phyloP scores from a whole-genome alignment of 1,140 invertebrate species.

The Samia ricini region DNA sequence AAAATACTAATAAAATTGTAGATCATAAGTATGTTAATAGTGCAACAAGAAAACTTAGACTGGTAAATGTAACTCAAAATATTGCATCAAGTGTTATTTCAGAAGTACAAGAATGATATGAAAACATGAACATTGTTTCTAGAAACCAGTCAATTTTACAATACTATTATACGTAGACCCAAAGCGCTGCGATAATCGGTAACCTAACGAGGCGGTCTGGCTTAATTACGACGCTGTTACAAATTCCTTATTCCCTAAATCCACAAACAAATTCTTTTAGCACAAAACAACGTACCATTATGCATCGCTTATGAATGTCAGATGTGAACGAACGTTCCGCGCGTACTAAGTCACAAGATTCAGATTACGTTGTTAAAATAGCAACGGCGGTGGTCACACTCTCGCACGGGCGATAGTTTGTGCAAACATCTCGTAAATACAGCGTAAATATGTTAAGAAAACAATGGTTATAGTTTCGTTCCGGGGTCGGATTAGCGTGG shows the following conservation, averaged over 20 bases:
- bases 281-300: constrained; percentile 38
- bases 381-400: constrained; percentile 40
- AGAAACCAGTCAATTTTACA: constrained; percentile 30
- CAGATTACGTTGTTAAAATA: constrained; percentile 54
- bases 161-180: constrained; percentile 40
- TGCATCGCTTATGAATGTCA: constrained; percentile 31
- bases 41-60: too few relatives aligned
- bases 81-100: constrained; percentile 5
- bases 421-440: constrained; percentile 47
- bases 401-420: constrained; percentile 43
- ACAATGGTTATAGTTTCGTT: constrained; percentile 65
- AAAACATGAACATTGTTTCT: background rate
- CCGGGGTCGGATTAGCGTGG: constrained; percentile 62
- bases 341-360: constrained; percentile 37
- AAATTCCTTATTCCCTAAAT: constrained; percentile 23
- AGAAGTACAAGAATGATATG: constrained; percentile 37
- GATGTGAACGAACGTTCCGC: constrained; percentile 26
- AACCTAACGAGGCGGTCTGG: constrained; percentile 26
- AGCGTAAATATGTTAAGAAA: constrained; percentile 49
- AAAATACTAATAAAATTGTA: background rate
- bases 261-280: constrained; percentile 24
- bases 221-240: constrained; percentile 42
- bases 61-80: too few relatives aligned
- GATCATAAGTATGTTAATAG: too few relatives aligned
- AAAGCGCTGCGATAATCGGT: constrained; percentile 30